Percentiles rank a stretch among this genome's conserved stretches.
phyloP scores from a whole-genome alignment of 35 echinoderm and acorn worm species.

The Stichopus chloronotus region DNA sequence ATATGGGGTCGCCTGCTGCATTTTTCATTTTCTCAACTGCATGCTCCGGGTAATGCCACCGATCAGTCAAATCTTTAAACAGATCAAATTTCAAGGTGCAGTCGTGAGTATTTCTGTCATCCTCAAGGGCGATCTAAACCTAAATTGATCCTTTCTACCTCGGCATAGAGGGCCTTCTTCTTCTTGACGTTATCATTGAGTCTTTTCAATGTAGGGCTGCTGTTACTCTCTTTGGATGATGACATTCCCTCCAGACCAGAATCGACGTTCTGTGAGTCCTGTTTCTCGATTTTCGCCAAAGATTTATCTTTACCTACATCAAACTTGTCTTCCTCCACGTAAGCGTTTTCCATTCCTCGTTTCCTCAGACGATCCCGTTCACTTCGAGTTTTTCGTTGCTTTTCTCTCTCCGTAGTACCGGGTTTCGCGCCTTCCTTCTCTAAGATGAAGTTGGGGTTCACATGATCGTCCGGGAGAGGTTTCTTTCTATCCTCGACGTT shows the following conservation, averaged over 20 bases:
- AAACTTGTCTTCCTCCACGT: constrained; percentile 2
- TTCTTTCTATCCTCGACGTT: constrained; percentile 23
- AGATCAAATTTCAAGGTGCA: no score
- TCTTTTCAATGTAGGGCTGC: constrained; percentile 24
- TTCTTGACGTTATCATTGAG: constrained; percentile 15
- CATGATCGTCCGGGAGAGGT: constrained; percentile 23
- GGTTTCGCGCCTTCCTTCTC: background rate
- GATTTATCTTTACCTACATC: background rate
- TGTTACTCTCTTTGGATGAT: constrained; percentile 23
- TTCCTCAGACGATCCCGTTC: constrained; percentile 46
- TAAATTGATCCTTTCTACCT: constrained; percentile 26
- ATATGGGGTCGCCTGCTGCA: no score
- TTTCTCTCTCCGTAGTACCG: background rate
- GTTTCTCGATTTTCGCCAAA: background rate
- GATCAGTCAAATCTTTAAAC: no score
- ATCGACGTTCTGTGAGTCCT: constrained; percentile 11
- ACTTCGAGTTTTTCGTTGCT: constrained; percentile 52
- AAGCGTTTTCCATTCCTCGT: background rate
- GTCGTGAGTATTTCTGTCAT: no score
- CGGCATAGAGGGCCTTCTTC: constrained; percentile 38
- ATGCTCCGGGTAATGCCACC: no score
- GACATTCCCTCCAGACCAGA: constrained; percentile 37
- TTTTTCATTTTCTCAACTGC: no score
- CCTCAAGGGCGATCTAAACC: background rate
- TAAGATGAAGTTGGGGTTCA: constrained; percentile 44